A percentile compares a stretch with the other conserved stretches of the same genome.
Conservation (phyloP, 2,113 vertebrate species). For the Microtus pennsylvanicus region DNA sequence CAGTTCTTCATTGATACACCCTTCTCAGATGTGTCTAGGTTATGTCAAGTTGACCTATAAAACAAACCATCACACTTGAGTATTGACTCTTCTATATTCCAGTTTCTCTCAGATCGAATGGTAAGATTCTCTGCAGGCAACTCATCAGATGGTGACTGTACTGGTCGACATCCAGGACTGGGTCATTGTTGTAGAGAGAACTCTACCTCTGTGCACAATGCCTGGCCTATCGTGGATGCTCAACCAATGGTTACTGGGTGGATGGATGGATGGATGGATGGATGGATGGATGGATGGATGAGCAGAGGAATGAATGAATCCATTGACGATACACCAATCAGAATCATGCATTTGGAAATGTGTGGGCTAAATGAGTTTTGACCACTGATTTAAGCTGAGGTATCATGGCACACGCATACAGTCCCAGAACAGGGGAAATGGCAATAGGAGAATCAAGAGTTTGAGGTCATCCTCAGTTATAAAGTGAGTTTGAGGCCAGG, state of each 20-base stretch:
- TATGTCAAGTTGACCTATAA: neutral
- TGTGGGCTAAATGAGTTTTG: constrained; percentile 1
- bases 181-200: neutral
- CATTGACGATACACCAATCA: neutral
- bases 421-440: neutral
- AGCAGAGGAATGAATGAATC: neutral
- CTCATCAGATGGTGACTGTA: neutral
- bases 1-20: neutral
- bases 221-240: neutral
- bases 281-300: neutral
- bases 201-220: neutral
- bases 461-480: neutral
- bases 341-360: neutral
- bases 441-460: neutral
- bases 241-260: neutral
- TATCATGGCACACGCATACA: neutral
- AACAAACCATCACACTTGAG: neutral
- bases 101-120: neutral
- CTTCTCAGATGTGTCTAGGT: neutral
- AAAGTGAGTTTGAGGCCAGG: neutral
- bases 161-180: neutral
- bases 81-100: neutral
- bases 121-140: neutral
- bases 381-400: neutral
- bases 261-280: too few relatives aligned